Conservation (phyloP, 2,888 invertebrate genomes). For the Apodemia hepburni region DNA sequence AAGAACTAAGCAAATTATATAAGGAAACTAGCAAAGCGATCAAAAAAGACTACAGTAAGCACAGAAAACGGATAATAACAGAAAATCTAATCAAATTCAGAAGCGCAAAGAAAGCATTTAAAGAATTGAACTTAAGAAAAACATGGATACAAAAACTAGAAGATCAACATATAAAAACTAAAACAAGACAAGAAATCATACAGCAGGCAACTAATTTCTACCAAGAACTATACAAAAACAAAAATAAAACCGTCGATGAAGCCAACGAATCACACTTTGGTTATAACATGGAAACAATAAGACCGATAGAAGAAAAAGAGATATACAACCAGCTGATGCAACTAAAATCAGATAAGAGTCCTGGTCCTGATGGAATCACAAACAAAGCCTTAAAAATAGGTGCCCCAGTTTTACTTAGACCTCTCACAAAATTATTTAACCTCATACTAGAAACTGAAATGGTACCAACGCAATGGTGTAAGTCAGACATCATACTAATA, state of each 20-base stretch:
- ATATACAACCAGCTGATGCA: conserved; percentile 14
- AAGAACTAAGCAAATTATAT: conserved; percentile 21
- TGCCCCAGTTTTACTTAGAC: too few species aligned
- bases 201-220: too few species aligned
- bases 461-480: too few species aligned
- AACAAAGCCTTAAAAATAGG: too few species aligned
- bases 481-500: not conserved
- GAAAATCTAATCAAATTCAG: conserved; percentile 11
- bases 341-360: conserved; percentile 21
- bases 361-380: not conserved
- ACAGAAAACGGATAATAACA: too few species aligned
- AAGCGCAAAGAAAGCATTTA: conserved; percentile 23
- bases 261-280: too few species aligned
- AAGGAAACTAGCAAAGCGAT: conserved; percentile 17
- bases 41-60: conserved; percentile 14
- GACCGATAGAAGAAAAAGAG: conserved; percentile 17
- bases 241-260: too few species aligned
- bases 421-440: too few species aligned
- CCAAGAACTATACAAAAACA: too few species aligned
- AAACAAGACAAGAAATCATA: too few species aligned
- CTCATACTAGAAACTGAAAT: too few species aligned
- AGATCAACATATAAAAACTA: conserved; percentile 20
- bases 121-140: conserved; percentile 19
- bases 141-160: conserved; percentile 22
- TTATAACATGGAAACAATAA: not conserved